Percentiles rank a stretch among this genome's conserved stretches.
Evolutionary conservation across 1,140 invertebrate genomes (phyloP).

Genomic region (Micrasema minimum): DNA sequence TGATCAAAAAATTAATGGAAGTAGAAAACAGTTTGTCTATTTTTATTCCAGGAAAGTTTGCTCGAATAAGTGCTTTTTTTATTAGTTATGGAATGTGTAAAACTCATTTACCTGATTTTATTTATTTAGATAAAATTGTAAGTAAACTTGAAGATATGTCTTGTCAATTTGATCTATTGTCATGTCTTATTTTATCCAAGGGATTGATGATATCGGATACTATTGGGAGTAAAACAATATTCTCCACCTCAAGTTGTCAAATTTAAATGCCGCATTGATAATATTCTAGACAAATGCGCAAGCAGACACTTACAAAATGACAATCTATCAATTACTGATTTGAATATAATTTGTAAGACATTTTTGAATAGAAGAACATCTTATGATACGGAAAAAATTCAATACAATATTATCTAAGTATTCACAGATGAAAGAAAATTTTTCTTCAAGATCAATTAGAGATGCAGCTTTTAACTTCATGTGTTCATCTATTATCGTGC

Average conservation of each 20-base stretch:
- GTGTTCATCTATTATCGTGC: constrained; percentile 8
- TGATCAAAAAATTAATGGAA: constrained; percentile 49
- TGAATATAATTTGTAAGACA: constrained; percentile 33
- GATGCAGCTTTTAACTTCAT: constrained; percentile 23
- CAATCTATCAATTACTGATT: constrained; percentile 2
- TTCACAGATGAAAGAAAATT: constrained; percentile 2
- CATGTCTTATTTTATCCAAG: constrained; percentile 36
- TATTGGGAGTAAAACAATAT: no score
- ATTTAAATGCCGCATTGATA: constrained; percentile 13
- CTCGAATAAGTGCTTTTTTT: constrained; percentile 17
- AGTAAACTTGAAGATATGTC: constrained; percentile 26
- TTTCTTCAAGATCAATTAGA: constrained; percentile 34
- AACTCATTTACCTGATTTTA: background rate
- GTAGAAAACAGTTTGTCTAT: constrained; percentile 6
- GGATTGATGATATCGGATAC: constrained; percentile 9
- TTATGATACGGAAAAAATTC: constrained; percentile 27
- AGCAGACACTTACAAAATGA: constrained; percentile 7
- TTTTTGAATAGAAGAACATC: constrained; percentile 20
- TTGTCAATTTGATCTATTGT: constrained; percentile 23
- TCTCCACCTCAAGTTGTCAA: no score
- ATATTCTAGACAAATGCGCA: constrained; percentile 19
- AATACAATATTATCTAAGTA: constrained; percentile 12
- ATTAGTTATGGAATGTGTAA: constrained; percentile 28
- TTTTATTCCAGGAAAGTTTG: constrained; percentile 13
- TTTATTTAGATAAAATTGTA: constrained; percentile 9